Evolutionary conservation across 2,797 vertebrate genomes (phyloP).

Genomic region (Limnodromus scolopaceus): DNA sequence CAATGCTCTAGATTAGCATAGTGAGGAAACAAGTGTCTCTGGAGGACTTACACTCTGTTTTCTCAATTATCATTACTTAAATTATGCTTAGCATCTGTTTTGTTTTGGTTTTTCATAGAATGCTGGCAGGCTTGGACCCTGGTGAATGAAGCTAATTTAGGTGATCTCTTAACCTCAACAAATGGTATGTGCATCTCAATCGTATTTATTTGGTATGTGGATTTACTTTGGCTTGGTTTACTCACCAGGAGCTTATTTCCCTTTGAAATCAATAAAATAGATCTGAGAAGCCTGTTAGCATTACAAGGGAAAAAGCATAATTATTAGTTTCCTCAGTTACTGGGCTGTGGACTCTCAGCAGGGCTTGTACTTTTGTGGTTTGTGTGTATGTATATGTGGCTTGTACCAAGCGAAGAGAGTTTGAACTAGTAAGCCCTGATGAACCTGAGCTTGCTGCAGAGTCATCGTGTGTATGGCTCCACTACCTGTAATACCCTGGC

Average conservation of each 20-base stretch:
- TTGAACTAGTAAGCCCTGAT: not conserved
- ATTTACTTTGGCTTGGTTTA: slow-evolving; percentile 4
- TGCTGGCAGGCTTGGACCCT: slow-evolving; percentile 77
- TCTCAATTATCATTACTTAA: not conserved
- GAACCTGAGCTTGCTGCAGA: not conserved
- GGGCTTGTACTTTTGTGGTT: not conserved
- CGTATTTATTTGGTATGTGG: not conserved
- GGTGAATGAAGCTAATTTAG: slow-evolving; percentile 71
- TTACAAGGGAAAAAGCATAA: not conserved
- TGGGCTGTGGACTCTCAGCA: not conserved
- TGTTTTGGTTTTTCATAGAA: slow-evolving; percentile 64
- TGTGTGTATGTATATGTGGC: not conserved
- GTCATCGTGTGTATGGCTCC: not conserved
- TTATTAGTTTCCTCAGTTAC: not conserved
- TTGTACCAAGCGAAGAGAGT: not conserved
- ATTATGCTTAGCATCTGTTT: not conserved
- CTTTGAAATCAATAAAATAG: not conserved
- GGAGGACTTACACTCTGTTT: not conserved
- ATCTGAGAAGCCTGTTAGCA: not conserved
- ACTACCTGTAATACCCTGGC: not conserved
- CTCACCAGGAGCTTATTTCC: not conserved
- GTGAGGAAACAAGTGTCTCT: not conserved
- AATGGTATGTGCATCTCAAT: slow-evolving; percentile 66
- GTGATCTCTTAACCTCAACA: slow-evolving; percentile 36
- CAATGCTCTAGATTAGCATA: not conserved